Base-by-base conservation (phyloP, 2,888 invertebrate genomes). In the Rotaria socialis region DNA sequence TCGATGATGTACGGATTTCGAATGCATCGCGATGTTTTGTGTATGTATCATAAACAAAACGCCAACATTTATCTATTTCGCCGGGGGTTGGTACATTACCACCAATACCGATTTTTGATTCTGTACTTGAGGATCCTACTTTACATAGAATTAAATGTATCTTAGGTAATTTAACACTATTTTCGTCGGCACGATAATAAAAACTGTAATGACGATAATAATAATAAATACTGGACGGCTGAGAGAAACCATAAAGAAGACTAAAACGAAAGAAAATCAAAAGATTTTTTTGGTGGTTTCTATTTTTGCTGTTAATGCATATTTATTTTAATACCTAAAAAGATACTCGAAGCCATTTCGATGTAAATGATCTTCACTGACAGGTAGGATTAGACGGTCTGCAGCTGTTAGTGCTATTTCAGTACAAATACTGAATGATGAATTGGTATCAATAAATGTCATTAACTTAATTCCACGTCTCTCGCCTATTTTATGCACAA, bases 391-490 rank as follows among this genome's bases (percentile, higher is more conserved):
- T 6, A 86, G 41, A 41, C 85, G 74, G 47, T 85, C 85, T 27
- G 84, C 56, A 10, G 87, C 87, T 16, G 87, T 85, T 35, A 87
- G 43, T 41, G 84, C 87, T n/a, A 87, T 87, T 47, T 87, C 87
- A 35, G 85, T 87, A 19, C 74, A 43, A 11, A 87, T 60, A 8
- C 80, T 85, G 47, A 55, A 87, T 16, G 87, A 85, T n/a, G 87
- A 87, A 41, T 87, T 85, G 19, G 84, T 74, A 55, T 87, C 87
- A 22, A 87, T 85, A 55, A 87, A 87, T 55, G 75, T 80, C 43
- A 85, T 84, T 24, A 87, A 60, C 60, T 85, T 84, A 47, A 87
- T 87, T 58, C 87, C 87, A 56, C 85, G 85, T 19, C 87, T 50
- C 52, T 85, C 87, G 14, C 84, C 80, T 50, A 87, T 84, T 60